Percentiles rank a stretch among this genome's conserved stretches.
phyloP scores from a whole-genome alignment of 2,113 vertebrate species.

The Speoplatyrhinus poulsoni region DNA sequence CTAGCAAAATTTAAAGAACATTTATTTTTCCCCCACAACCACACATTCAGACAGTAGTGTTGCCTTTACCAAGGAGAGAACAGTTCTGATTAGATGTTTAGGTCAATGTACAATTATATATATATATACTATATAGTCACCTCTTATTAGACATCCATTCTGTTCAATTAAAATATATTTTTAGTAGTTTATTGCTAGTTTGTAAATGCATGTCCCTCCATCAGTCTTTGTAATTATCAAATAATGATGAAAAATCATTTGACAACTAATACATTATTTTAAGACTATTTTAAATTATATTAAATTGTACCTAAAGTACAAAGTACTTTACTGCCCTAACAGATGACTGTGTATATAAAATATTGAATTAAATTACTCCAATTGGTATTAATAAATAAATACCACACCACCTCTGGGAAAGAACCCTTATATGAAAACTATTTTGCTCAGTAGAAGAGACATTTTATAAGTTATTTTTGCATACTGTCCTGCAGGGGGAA shows the following conservation, averaged over 20 bases:
- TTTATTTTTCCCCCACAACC: slow-evolving; percentile 26
- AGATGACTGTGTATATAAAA: slow-evolving; percentile 41
- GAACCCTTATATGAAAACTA: slow-evolving; percentile 62
- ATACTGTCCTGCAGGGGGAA: slow-evolving; percentile 65
- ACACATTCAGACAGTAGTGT: slow-evolving; percentile 13
- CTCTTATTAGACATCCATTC: slow-evolving; percentile 45
- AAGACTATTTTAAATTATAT: slow-evolving; percentile 45
- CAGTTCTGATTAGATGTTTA: slow-evolving; percentile 8
- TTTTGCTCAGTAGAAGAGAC: slow-evolving; percentile 71
- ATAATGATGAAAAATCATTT: slow-evolving; percentile 32
- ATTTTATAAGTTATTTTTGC: slow-evolving; percentile 76
- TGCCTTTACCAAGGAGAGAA: slow-evolving; percentile 11
- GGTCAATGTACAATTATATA: background rate
- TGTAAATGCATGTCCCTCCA: slow-evolving; percentile 30
- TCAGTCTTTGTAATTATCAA: slow-evolving; percentile 26
- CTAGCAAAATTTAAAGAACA: slow-evolving; percentile 31
- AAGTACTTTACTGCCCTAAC: slow-evolving; percentile 49
- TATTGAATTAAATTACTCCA: slow-evolving; percentile 44
- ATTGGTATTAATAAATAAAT: slow-evolving; percentile 60
- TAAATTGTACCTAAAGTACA: slow-evolving; percentile 53
- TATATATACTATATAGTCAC: slow-evolving; percentile 22
- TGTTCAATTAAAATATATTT: slow-evolving; percentile 45
- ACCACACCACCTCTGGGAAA: slow-evolving; percentile 46
- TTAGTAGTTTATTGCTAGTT: slow-evolving; percentile 19
- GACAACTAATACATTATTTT: slow-evolving; percentile 19